Percentiles rank a stretch among this genome's conserved stretches.
Evolutionary conservation across 2,113 vertebrate genomes (phyloP).

Genomic region (Heloderma charlesbogerti): DNA sequence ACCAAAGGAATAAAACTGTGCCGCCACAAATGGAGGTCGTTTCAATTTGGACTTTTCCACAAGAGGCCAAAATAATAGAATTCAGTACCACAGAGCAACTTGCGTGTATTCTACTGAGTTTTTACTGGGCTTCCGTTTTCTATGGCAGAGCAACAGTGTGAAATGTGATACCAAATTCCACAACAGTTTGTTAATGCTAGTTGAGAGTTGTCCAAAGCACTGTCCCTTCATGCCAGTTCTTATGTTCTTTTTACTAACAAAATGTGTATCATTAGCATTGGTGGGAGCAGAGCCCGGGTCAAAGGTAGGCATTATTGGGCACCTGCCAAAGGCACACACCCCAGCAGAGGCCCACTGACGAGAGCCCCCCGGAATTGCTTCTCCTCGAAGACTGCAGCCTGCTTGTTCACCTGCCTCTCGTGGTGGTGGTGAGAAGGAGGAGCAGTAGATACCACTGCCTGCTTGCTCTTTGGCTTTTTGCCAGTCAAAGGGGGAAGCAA

Average conservation of each 20-base stretch:
- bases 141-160: not conserved
- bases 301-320: too few relatives aligned
- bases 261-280: not conserved
- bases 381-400: too few relatives aligned
- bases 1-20: not conserved
- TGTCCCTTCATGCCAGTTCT: not conserved
- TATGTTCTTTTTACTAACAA: not conserved
- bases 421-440: too few relatives aligned
- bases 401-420: too few relatives aligned
- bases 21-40: too few relatives aligned
- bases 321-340: too few relatives aligned
- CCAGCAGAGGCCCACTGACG: too few relatives aligned
- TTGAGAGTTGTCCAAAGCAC: not conserved
- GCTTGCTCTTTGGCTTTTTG: too few relatives aligned
- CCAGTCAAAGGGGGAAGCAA: too few relatives aligned
- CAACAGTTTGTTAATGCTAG: not conserved
- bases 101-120: not conserved
- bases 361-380: too few relatives aligned
- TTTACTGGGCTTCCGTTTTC: not conserved
- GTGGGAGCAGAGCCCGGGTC: not conserved
- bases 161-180: not conserved
- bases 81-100: not conserved
- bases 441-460: too few relatives aligned
- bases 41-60: not conserved
- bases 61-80: not conserved